Evolutionary conservation across 1,140 invertebrate species (phyloP), one percentile per base, ranked within the genome.

Genomic region (Conopomorpha cramerella): DNA sequence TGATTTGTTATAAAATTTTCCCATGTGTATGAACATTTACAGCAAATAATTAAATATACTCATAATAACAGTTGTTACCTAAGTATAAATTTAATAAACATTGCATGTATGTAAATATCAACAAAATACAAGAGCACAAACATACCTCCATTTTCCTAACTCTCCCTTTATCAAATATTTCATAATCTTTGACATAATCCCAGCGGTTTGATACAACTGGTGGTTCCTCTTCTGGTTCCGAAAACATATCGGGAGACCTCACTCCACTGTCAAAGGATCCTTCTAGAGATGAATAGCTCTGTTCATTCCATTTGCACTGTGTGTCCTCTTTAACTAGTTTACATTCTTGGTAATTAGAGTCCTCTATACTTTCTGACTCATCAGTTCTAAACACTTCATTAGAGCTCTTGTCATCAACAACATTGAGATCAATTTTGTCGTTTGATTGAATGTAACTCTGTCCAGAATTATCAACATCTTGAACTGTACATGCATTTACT

Each of bases 161-260:
- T 56, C 62, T 63, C 36, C 47, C 61, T 38, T 65, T 77, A 30
- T 77, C 68, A 61, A 55, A 54, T 25, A 50, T 46, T 54, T 76
- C 70, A 57, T 46, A 62, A 34, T 78, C 57, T 38, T 63, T 62
- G 0, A 76, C 36, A 33, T 73, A 72, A 30, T 36, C 52, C 65
- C 70, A 70, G 39, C 66, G 63, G 28, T 64, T 59, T 33, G 61
- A 53, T 28, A 41, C 34, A 18, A 55, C 50, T 29, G 50, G 45
- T 23, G 46, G 45, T 32, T 57, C 57, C 28, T 73, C 68, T 26
- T 81, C 78, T 30, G 74, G 68, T 53, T 80, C 79, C 46, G 72
- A 79, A 46, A 83, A 83, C 50, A 83, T 67, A 43, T 83, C 80
- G 8, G 82, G 82, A 43, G 80, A 83, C 16, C 68, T 49, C 15